A percentile compares a stretch with the other conserved stretches of the same genome.
Conservation (phyloP, 2,797 vertebrate genomes). For the Dryobates pubescens region DNA sequence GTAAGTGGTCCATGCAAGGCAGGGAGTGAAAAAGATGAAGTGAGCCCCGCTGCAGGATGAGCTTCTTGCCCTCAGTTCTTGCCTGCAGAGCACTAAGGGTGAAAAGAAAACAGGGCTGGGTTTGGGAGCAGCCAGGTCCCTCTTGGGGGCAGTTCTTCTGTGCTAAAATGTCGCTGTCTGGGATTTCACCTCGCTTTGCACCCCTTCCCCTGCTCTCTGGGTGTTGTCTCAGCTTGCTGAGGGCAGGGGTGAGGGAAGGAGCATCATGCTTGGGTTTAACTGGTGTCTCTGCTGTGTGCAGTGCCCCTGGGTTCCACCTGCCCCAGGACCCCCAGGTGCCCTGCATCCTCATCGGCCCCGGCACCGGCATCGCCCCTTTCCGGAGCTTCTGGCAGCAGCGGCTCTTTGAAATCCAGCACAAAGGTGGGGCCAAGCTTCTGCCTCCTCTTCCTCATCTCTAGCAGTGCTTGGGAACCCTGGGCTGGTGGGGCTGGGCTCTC, state of each 20-base stretch:
- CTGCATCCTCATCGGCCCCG: slow-evolving; percentile 94
- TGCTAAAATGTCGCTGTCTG: background rate
- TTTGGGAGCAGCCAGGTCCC: background rate
- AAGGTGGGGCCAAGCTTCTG: slow-evolving; percentile 63
- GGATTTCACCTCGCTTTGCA: background rate
- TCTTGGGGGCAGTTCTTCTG: background rate
- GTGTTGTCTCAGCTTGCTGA: background rate
- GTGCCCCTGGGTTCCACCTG: slow-evolving; percentile 92
- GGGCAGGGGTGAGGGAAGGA: background rate
- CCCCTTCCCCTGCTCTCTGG: accelerated
- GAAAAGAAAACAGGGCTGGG: background rate
- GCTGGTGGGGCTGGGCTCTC: background rate
- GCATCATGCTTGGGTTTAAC: background rate
- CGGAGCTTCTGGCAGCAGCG: slow-evolving; percentile 98
- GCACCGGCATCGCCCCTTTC: slow-evolving; percentile 97
- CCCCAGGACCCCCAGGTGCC: slow-evolving; percentile 91
- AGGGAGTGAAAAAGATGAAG: background rate
- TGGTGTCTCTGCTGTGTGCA: slow-evolving; percentile 33
- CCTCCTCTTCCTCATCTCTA: background rate
- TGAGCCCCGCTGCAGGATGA: background rate
- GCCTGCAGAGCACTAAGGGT: background rate
- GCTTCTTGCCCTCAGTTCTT: background rate
- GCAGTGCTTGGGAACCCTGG: background rate
- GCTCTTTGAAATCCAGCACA: slow-evolving; percentile 90
- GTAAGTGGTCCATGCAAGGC: slow-evolving; percentile 75